phyloP scores from a whole-genome alignment of 1,140 invertebrate genomes.

The Pachypeltis micranthus region DNA sequence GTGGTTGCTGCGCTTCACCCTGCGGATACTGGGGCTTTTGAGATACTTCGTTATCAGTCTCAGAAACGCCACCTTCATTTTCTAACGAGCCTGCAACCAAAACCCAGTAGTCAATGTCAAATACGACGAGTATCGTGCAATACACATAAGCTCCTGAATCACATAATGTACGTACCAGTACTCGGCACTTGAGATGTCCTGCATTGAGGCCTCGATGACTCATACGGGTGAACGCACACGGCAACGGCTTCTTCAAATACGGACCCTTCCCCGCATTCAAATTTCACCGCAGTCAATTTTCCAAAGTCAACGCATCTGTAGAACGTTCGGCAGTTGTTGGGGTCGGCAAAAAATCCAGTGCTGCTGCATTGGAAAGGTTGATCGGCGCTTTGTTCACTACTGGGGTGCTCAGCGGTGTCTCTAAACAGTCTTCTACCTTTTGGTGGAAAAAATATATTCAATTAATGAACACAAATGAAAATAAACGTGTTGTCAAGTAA shows the following conservation, averaged over 20 bases:
- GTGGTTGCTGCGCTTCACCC: too few relatives aligned
- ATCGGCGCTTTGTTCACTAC: too few relatives aligned
- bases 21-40: background rate
- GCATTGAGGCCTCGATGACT: conserved; percentile 46
- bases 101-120: conserved; percentile 27
- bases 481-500: too few relatives aligned
- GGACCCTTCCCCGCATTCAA: conserved; percentile 55
- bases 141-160: background rate
- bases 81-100: background rate
- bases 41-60: background rate
- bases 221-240: conserved; percentile 52
- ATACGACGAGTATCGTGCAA: background rate
- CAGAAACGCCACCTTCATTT: background rate
- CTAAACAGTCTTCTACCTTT: background rate
- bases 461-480: too few relatives aligned
- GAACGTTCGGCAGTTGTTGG: conserved; percentile 42
- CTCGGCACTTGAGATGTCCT: conserved; percentile 3
- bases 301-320: conserved; percentile 36
- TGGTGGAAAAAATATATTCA: too few relatives aligned
- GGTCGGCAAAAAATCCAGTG: conserved; percentile 45
- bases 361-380: conserved; percentile 40
- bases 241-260: conserved; percentile 53
- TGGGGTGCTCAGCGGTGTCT: background rate
- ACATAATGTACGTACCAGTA: background rate
- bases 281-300: conserved; percentile 40